Evolutionary conservation across 2,888 invertebrate genomes (phyloP).

Genomic region (Drosophila suboccidentalis): DNA sequence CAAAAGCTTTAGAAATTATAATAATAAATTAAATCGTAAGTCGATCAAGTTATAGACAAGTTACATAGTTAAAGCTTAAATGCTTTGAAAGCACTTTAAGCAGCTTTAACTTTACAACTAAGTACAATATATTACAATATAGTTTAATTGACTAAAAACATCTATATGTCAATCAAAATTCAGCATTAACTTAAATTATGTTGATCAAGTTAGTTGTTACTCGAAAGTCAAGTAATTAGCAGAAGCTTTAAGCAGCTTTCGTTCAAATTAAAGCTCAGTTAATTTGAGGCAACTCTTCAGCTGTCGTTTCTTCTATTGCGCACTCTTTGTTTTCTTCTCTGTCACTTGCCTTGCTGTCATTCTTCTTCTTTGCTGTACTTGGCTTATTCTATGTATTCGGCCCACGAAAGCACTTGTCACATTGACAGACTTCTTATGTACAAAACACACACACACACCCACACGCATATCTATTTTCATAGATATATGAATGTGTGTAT

Average conservation of each 20-base stretch:
- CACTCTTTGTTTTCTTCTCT: neutral
- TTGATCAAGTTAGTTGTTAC: too few species aligned
- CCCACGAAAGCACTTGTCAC: slow-evolving; percentile 42
- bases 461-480: neutral
- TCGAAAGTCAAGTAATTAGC: too few species aligned
- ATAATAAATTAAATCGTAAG: neutral
- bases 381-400: slow-evolving; percentile 41
- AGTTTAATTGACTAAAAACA: too few species aligned
- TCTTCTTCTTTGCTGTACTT: slow-evolving; percentile 9
- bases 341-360: neutral
- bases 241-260: neutral
- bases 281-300: neutral
- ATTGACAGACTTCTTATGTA: slow-evolving; percentile 51
- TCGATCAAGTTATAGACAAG: neutral
- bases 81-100: neutral
- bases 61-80: neutral
- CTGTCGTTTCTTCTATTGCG: neutral
- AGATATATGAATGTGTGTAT: slow-evolving; percentile 2
- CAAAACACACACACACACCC: neutral
- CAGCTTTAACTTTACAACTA: neutral
- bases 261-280: neutral
- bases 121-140: too few species aligned
- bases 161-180: too few species aligned
- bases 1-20: neutral
- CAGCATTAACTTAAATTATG: neutral